These are phyloP conservation scores for Lymantria monacha DNA, from an alignment of 2,888 invertebrate genomes.

Conservation along the genomic window DNA sequence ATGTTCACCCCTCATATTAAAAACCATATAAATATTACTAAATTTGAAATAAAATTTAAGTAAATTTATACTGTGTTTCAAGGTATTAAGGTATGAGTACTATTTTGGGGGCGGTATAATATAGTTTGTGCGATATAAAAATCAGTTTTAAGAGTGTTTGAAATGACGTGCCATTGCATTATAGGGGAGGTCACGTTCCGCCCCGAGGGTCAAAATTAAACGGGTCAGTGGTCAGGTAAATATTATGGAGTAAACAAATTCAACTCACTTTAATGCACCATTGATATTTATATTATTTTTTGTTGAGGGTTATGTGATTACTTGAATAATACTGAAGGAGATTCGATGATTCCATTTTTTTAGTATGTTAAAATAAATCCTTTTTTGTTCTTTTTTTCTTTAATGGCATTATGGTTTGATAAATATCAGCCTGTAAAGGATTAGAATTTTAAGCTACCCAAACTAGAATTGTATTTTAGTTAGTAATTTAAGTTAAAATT, in stretches of 20 bases:
- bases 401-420: too few relatives aligned
- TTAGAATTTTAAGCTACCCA: too few relatives aligned
- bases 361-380: too few relatives aligned
- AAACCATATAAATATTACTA: constrained; percentile 15
- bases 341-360: neutral
- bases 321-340: constrained; percentile 9
- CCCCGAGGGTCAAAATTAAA: constrained; percentile 63
- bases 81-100: constrained; percentile 12
- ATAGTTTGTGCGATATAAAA: constrained; percentile 45
- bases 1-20: constrained; percentile 53
- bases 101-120: constrained; percentile 1
- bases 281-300: constrained; percentile 65
- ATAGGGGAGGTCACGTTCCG: constrained; percentile 56
- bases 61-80: constrained; percentile 30
- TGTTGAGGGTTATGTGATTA: constrained; percentile 24
- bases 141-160: constrained; percentile 68
- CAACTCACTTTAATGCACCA: constrained; percentile 73
- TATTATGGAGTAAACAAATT: constrained; percentile 77
- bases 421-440: too few relatives aligned
- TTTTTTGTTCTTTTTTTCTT: too few relatives aligned
- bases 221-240: constrained; percentile 78
- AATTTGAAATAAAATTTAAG: constrained; percentile 1
- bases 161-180: constrained; percentile 68
- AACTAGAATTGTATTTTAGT: too few relatives aligned
- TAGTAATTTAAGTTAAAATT: too few relatives aligned